These are phyloP conservation scores for Zaprionus capensis DNA, from an alignment of 1,140 invertebrate genomes.

Conservation along the genomic window DNA sequence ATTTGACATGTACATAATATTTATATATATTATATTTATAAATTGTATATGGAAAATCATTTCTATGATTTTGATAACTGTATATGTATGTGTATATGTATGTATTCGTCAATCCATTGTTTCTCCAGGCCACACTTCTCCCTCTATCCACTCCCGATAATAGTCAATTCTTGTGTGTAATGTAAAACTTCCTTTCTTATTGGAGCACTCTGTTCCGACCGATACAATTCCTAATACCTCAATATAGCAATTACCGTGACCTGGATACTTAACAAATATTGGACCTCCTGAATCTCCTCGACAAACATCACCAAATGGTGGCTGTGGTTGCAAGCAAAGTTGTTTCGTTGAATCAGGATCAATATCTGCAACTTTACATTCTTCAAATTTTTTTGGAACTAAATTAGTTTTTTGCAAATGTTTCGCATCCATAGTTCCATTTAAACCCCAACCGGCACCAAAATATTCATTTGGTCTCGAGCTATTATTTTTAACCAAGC, in stretches of 20 bases:
- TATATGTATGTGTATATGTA: too few species aligned
- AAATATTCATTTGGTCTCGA: neutral
- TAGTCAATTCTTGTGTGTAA: conserved; percentile 8
- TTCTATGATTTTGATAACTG: too few species aligned
- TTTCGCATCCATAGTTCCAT: neutral
- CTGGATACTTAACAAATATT: neutral
- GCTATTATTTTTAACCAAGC: conserved; percentile 1
- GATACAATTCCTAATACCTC: conserved; percentile 17
- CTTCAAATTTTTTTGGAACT: neutral
- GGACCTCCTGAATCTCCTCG: conserved; percentile 28
- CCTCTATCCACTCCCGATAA: conserved; percentile 34
- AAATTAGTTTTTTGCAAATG: neutral
- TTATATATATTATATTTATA: too few species aligned
- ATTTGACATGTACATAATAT: too few species aligned
- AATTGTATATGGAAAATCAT: too few species aligned
- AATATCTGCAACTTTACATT: neutral
- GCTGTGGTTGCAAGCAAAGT: conserved; percentile 10
- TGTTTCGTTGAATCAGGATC: neutral
- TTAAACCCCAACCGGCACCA: conserved; percentile 17
- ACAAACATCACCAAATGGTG: conserved; percentile 10
- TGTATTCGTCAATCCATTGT: neutral
- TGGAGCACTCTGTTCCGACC: too few species aligned
- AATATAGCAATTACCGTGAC: conserved; percentile 6
- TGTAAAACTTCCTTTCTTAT: neutral
- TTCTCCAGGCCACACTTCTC: conserved; percentile 13